Base-by-base conservation (phyloP, 2,113 vertebrate genomes). In the Condylura cristata region DNA sequence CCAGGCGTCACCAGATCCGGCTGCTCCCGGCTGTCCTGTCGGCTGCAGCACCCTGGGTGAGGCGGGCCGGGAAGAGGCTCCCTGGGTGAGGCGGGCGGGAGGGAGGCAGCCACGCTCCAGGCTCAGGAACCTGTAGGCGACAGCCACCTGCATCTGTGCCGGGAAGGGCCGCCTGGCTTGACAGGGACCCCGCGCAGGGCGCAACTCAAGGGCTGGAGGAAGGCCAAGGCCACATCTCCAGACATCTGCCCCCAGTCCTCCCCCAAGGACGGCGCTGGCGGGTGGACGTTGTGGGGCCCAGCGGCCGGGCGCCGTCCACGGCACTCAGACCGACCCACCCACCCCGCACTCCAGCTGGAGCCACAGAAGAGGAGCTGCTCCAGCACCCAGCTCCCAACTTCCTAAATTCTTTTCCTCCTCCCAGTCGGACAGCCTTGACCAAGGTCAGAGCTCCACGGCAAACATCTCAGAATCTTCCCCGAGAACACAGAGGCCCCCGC, bases 91-190 rank as follows among this genome's bases (percentile, higher is more conserved):
- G 48, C 28, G 51, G 46, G 58, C 37, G 8, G 46, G 46, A 48
- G 28, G 71, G 65, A 41, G 26, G 61, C 14, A 80, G 65, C 86
- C 48, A 94, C 46, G 58, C 0, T 1, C 3, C 0, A 34, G 32
- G 65, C 17, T 78, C 58, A 16, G 53, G 75, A 68, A 94, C 51
- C 95, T 96, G 90, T 39, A 90, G 91, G 68, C 96, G 60, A 95
- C 1, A 70, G 48, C 34, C 2, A 0, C 14, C 70, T 61, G 8
- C 22, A 1, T 71, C 41, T 53, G 83, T n/a, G 44, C 63, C 95
- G 65, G 84, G 41, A 79, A 71, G 85, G n/a, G n/a, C n/a, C n/a
- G n/a, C n/a, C n/a, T n/a, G n/a, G n/a, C n/a, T n/a, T n/a, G n/a
- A n/a, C n/a, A n/a, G n/a, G n/a, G n/a, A n/a, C n/a, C n/a, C n/a